These are phyloP conservation scores for Mesopsocus fuscifrons DNA, from an alignment of 2,888 invertebrate genomes.

Conservation along the genomic window DNA sequence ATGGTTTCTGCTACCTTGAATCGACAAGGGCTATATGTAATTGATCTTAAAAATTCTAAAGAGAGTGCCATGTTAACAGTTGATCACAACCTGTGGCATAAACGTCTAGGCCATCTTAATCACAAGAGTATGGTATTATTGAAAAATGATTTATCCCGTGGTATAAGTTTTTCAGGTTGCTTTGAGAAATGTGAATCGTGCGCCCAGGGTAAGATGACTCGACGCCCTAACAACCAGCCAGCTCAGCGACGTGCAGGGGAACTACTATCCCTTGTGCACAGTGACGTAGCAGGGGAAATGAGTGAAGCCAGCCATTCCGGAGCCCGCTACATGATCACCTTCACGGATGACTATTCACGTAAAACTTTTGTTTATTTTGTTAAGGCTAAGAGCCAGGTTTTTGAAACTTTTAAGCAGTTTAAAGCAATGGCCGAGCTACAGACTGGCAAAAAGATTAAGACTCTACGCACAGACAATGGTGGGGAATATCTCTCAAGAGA, in stretches of 20 bases:
- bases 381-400: constrained; percentile 5
- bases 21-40: background rate
- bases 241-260: background rate
- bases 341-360: constrained; percentile 7
- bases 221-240: background rate
- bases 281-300: background rate
- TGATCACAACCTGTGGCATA: background rate
- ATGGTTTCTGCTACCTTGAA: background rate
- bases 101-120: background rate
- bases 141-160: background rate
- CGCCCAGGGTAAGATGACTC: background rate
- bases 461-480: constrained; percentile 3
- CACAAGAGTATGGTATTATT: background rate
- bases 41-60: background rate
- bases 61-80: background rate
- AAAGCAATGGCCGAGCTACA: constrained; percentile 5
- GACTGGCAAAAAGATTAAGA: constrained; percentile 7
- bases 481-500: constrained; percentile 1
- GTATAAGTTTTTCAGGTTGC: no score
- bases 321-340: constrained; percentile 1
- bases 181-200: constrained; percentile 2
- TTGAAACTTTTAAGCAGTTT: constrained; percentile 7
- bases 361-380: background rate
- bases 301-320: background rate
- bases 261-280: background rate